Percentiles rank a stretch among this genome's conserved stretches.
Conservation (phyloP, 2,113 vertebrate genomes). For the Bostrychus sinensis region DNA sequence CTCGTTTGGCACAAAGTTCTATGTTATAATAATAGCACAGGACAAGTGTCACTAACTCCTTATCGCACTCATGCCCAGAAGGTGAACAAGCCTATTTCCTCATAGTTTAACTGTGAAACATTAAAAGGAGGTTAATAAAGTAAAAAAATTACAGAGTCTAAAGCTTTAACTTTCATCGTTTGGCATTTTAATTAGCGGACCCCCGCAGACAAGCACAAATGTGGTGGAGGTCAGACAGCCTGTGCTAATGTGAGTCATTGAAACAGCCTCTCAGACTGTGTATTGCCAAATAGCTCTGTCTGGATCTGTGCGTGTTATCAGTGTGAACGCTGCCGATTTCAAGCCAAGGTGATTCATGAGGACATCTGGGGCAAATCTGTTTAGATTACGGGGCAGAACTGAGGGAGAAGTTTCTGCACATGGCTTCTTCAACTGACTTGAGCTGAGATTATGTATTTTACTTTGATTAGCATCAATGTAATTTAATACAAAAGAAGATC, state of each 20-base stretch:
- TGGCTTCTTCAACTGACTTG: constrained; percentile 35
- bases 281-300: constrained; percentile 30
- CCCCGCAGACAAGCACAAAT: constrained; percentile 4
- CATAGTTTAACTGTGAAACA: background rate
- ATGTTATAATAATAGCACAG: background rate
- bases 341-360: constrained; percentile 57
- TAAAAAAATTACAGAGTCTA: background rate
- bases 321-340: constrained; percentile 29
- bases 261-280: constrained; percentile 45
- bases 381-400: constrained; percentile 11
- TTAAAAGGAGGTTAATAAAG: constrained; percentile 4
- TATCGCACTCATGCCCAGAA: background rate
- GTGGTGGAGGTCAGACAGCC: constrained; percentile 13
- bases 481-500: constrained; percentile 14
- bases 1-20: background rate
- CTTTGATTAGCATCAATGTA: constrained; percentile 10
- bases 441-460: constrained; percentile 9
- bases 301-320: constrained; percentile 50
- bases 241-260: constrained; percentile 38
- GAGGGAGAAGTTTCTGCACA: constrained; percentile 24
- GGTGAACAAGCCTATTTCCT: background rate
- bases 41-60: background rate
- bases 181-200: background rate
- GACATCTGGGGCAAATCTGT: constrained; percentile 55
- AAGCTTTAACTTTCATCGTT: background rate